Evolutionary conservation across 1,140 invertebrate genomes (phyloP), one percentile per base, ranked within the genome.

Genomic region (Drosophila pseudoananassae): DNA sequence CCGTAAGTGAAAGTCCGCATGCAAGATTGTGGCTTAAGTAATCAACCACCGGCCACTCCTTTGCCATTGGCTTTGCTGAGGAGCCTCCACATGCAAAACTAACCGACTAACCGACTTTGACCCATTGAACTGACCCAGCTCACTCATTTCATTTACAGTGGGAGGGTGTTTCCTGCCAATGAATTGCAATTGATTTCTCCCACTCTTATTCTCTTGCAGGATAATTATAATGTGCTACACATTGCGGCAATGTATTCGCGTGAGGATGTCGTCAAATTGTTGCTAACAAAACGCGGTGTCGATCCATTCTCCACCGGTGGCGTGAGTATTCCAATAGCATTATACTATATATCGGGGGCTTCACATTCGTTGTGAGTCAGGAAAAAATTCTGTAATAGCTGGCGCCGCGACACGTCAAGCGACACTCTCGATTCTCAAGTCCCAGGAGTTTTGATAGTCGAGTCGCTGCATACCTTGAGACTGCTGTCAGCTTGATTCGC

Each of bases 191-290:
- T 87, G 83, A 87, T 78, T 87, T 78, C 27, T 59, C 17, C 50
- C 66, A 52, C 68, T 8, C 40, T 20, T 50, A 38, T 63, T 50
- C 38, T 55, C 47, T 78, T 91, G 64, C 93, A 99, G 98, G 98
- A 99, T 92, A 98, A 98, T 92, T 97, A 97, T 92, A 98, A 98
- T 93, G 97, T 96, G 25, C 93, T 99, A 23, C 98, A 99, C 92
- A 96, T 98, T 91, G 97, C 98, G 14, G 96, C 98, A 27, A 96
- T 97, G 94, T 96, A 97, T 92, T 98, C 97, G 17, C 94, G 98
- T 81, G 98, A 99, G 92, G 98, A 99, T 92, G 97, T 98, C 53
- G 96, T 99, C 88, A 97, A 98, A 90, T 93, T 98, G 27, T 93
- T 99, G 7, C 92, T 99, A 46, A 95, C 95, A 40, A 97, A 97